Conservation (phyloP, 2,888 invertebrate species). For the Coleophora flavipennella region DNA sequence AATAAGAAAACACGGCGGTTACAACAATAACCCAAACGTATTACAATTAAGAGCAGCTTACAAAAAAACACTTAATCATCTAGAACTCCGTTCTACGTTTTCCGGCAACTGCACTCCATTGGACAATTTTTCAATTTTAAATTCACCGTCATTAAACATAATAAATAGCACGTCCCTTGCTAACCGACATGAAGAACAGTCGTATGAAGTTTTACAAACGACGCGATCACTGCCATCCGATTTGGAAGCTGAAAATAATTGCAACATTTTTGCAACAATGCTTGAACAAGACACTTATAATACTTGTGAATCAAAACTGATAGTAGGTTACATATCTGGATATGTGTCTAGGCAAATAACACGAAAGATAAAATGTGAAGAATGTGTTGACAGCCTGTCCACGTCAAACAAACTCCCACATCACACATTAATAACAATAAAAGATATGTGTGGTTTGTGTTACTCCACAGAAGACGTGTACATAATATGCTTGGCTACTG, state of each 20-base stretch:
- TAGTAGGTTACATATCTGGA: not conserved
- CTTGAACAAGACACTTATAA: conserved; percentile 8
- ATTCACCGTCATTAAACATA: conserved; percentile 2
- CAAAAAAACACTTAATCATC: conserved; percentile 11
- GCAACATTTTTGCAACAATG: conserved; percentile 8
- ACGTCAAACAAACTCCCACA: too few species aligned
- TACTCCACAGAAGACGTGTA: conserved; percentile 14
- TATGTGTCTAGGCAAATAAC: too few species aligned
- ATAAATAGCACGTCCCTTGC: conserved; percentile 4
- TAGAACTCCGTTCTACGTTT: conserved; percentile 12
- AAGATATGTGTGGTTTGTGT: too few species aligned
- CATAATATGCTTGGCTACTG: conserved; percentile 13
- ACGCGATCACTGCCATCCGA: conserved; percentile 4
- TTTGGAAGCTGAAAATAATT: conserved; percentile 10
- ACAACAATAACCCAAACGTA: conserved; percentile 11
- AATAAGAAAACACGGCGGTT: conserved; percentile 8
- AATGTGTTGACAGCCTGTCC: too few species aligned
- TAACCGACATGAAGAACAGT: conserved; percentile 5
- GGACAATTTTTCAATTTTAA: conserved; percentile 12
- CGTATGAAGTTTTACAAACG: conserved; percentile 3
- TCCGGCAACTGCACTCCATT: conserved; percentile 11
- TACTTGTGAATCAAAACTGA: too few species aligned
- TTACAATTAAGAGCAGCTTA: conserved; percentile 11
- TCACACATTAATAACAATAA: too few species aligned
- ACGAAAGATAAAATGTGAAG: conserved; percentile 1